phyloP scores from a whole-genome alignment of 1,140 invertebrate genomes.

The Drosophila ironensis region DNA sequence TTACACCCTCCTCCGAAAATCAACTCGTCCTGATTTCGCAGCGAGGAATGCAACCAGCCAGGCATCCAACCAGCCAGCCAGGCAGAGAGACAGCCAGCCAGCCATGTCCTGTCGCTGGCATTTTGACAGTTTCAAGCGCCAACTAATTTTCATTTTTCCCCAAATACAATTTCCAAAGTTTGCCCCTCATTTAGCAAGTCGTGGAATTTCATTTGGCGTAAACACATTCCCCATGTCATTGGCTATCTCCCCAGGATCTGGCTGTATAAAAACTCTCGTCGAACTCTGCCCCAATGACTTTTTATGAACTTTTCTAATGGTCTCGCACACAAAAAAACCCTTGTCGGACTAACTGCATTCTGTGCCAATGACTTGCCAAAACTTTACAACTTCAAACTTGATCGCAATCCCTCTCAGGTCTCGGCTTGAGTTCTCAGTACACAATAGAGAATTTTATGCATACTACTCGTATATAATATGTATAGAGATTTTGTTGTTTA shows the following conservation, averaged over 20 bases:
- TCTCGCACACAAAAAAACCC: not conserved
- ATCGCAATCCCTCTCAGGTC: slow-evolving; percentile 23
- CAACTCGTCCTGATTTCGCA: slow-evolving; percentile 37
- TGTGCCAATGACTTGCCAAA: slow-evolving; percentile 31
- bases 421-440: slow-evolving; percentile 3
- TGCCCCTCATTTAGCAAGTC: slow-evolving; percentile 20
- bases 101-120: slow-evolving; percentile 51
- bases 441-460: slow-evolving; percentile 40
- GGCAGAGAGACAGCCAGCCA: slow-evolving; percentile 1
- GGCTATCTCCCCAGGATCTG: not conserved
- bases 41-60: slow-evolving; percentile 24
- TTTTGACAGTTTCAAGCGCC: slow-evolving; percentile 61
- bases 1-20: slow-evolving; percentile 49
- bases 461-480: slow-evolving; percentile 32
- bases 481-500: not conserved
- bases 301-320: slow-evolving; percentile 67
- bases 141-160: slow-evolving; percentile 58
- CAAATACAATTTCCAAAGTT: slow-evolving; percentile 60
- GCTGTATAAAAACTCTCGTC: not conserved
- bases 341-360: slow-evolving; percentile 14
- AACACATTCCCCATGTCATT: slow-evolving; percentile 48
- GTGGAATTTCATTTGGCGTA: slow-evolving; percentile 54
- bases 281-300: slow-evolving; percentile 54
- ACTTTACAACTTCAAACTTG: slow-evolving; percentile 34
- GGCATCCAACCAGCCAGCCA: slow-evolving; percentile 13